These are phyloP conservation scores for Lordiphosa stackelbergi DNA, from an alignment of 1,140 invertebrate genomes.

Conservation along the genomic window DNA sequence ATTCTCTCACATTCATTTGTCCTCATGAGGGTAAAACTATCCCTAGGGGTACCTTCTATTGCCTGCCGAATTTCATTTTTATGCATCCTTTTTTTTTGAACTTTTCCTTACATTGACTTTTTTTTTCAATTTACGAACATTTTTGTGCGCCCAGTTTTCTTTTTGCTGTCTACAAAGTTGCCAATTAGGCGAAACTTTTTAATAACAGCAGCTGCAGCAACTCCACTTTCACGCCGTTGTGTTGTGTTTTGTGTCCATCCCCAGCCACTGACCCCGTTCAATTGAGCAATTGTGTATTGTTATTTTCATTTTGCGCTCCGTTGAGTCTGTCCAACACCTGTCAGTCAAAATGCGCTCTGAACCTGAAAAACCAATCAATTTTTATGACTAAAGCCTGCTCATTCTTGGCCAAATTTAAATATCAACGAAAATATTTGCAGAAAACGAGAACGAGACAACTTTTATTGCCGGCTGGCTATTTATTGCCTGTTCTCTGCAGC, in stretches of 20 bases:
- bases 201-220: constrained; percentile 45
- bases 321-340: constrained; percentile 42
- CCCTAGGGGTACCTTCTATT: too few species aligned
- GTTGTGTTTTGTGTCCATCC: constrained; percentile 1
- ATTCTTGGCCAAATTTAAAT: constrained; percentile 53
- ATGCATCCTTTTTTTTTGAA: background rate
- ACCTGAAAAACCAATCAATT: constrained; percentile 61
- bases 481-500: constrained; percentile 39
- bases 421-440: constrained; percentile 48
- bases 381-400: constrained; percentile 52
- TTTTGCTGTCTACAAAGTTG: constrained; percentile 63
- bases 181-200: constrained; percentile 62
- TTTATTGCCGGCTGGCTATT: constrained; percentile 58
- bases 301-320: constrained; percentile 25
- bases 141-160: constrained; percentile 21
- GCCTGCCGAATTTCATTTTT: too few species aligned
- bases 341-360: constrained; percentile 39
- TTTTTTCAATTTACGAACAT: constrained; percentile 27
- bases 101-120: background rate
- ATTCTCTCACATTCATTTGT: too few species aligned
- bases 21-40: too few species aligned
- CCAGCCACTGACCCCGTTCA: constrained; percentile 50
- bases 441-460: constrained; percentile 30
- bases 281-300: constrained; percentile 44
- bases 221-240: constrained; percentile 21